Percentiles rank a stretch among this genome's conserved stretches.
Conservation (phyloP, 2,797 vertebrate genomes). For the Carapus acus region DNA sequence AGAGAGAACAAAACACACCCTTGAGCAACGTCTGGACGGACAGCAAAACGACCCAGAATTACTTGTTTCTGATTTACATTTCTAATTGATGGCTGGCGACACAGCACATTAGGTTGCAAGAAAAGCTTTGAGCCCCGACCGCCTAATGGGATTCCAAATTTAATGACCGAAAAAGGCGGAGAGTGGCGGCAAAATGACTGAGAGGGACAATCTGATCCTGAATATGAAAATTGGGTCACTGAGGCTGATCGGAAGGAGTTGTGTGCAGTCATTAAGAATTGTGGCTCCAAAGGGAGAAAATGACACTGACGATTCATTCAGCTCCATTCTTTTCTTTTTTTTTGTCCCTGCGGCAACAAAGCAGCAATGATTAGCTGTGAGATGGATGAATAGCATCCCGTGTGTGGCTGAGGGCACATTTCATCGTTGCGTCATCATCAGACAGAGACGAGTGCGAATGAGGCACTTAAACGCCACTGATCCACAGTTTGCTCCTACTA, state of each 20-base stretch:
- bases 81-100: neutral
- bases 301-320: no score
- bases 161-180: neutral
- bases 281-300: neutral
- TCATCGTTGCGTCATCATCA: no score
- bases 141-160: neutral
- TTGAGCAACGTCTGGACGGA: no score
- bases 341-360: no score
- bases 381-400: no score
- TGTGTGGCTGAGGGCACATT: no score
- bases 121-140: neutral
- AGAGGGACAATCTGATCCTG: neutral
- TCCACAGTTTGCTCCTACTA: no score
- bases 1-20: conserved; percentile 10
- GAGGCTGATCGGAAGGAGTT: neutral
- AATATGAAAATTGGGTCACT: neutral
- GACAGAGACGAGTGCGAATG: no score
- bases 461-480: no score
- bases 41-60: neutral
- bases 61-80: neutral
- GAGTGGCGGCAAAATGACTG: neutral
- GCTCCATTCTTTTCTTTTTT: no score
- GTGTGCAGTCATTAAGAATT: neutral
- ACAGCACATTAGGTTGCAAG: neutral
- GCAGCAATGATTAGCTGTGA: no score